These are phyloP conservation scores for Lampris incognitus DNA, from an alignment of 2,113 vertebrate genomes.

Conservation along the genomic window DNA sequence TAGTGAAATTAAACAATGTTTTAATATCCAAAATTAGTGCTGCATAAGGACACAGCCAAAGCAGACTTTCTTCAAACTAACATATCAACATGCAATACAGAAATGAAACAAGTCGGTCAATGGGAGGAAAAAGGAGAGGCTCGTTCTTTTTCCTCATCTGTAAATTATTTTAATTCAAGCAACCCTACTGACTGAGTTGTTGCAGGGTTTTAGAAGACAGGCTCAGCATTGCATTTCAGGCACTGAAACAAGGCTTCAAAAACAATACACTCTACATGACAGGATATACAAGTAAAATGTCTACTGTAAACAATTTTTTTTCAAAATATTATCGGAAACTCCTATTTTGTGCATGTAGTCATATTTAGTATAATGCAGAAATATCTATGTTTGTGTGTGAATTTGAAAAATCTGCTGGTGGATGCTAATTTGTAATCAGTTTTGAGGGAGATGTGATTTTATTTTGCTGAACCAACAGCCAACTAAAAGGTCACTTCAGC, in stretches of 20 bases:
- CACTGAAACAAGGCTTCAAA: constrained; percentile 17
- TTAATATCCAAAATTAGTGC: constrained; percentile 27
- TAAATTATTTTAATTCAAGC: constrained; percentile 18
- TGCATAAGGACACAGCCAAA: constrained; percentile 54
- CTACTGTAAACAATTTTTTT: no score
- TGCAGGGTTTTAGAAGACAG: neutral
- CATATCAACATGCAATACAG: constrained; percentile 16
- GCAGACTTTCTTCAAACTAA: constrained; percentile 29
- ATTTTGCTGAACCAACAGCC: no score
- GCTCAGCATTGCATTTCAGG: constrained; percentile 4
- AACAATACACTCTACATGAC: neutral
- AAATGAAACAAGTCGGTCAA: neutral
- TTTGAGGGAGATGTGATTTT: no score
- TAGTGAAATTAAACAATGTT: constrained; percentile 43
- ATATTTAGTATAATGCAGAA: no score
- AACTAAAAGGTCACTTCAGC: no score
- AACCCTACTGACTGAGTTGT: neutral
- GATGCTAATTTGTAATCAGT: no score
- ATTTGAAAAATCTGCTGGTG: no score
- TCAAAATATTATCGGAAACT: no score
- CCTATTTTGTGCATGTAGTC: no score
- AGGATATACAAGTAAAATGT: no score
- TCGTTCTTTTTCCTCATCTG: neutral
- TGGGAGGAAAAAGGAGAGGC: neutral
- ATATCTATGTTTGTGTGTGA: no score